These are phyloP conservation scores for Tachypleus tridentatus DNA, from an alignment of 1,140 invertebrate species.

Conservation along the genomic window DNA sequence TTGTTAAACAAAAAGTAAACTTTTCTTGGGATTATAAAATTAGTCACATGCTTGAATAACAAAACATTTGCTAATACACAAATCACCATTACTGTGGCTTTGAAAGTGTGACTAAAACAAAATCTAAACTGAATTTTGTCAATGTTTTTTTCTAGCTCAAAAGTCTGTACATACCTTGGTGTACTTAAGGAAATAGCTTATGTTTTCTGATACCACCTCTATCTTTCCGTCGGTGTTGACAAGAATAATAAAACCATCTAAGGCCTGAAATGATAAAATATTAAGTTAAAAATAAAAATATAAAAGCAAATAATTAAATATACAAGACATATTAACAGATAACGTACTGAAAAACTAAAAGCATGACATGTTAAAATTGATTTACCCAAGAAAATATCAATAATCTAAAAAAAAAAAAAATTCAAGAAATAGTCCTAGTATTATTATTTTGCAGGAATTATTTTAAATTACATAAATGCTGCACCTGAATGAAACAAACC, in stretches of 20 bases:
- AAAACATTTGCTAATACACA: neutral
- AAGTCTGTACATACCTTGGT: slow-evolving; percentile 39
- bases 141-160: slow-evolving; percentile 8
- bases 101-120: neutral
- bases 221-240: slow-evolving; percentile 84
- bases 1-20: neutral
- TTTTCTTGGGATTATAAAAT: neutral
- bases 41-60: neutral
- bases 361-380: too few relatives aligned
- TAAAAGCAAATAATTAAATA: too few relatives aligned
- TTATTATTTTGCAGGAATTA: too few relatives aligned
- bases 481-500: too few relatives aligned
- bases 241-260: slow-evolving; percentile 78
- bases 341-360: too few relatives aligned
- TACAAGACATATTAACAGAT: too few relatives aligned
- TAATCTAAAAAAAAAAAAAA: too few relatives aligned
- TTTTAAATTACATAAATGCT: too few relatives aligned
- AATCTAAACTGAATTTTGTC: slow-evolving; percentile 1
- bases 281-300: too few relatives aligned
- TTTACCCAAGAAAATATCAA: too few relatives aligned
- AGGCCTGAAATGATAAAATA: slow-evolving; percentile 42
- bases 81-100: neutral
- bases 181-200: slow-evolving; percentile 73
- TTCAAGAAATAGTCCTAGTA: too few relatives aligned
- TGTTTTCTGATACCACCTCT: slow-evolving; percentile 86